Evolutionary conservation across 2,888 invertebrate genomes (phyloP).

Genomic region (Linnaemya tessellans): DNA sequence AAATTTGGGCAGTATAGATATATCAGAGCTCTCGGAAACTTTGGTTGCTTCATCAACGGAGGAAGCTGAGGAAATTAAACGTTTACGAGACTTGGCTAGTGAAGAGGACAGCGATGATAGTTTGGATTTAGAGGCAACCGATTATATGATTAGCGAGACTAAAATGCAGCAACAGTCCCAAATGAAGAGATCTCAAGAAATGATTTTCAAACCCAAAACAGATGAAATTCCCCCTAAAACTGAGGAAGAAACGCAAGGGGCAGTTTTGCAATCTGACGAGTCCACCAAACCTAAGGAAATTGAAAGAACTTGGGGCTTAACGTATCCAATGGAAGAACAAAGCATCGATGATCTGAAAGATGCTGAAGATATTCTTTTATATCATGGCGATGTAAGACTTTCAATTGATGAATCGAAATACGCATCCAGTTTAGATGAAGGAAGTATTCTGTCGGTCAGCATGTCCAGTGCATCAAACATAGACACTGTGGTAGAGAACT

Average conservation of each 20-base stretch:
- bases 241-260: constrained; percentile 80
- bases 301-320: constrained; percentile 79
- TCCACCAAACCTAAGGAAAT: constrained; percentile 77
- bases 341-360: constrained; percentile 76
- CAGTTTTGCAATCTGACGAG: constrained; percentile 74
- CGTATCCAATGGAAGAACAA: constrained; percentile 80
- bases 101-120: constrained; percentile 84
- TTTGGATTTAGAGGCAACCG: constrained; percentile 77
- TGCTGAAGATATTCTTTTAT: constrained; percentile 78
- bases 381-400: constrained; percentile 77
- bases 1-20: constrained; percentile 93
- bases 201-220: constrained; percentile 91
- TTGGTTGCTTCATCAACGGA: constrained; percentile 95
- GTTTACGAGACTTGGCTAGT: constrained; percentile 85
- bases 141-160: constrained; percentile 77
- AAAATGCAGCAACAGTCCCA: constrained; percentile 86
- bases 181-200: constrained; percentile 95
- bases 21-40: constrained; percentile 96
- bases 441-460: constrained; percentile 85
- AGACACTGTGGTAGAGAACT: constrained; percentile 83
- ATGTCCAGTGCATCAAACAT: constrained; percentile 85
- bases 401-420: constrained; percentile 84
- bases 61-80: constrained; percentile 84
- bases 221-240: constrained; percentile 79
- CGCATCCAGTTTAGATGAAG: constrained; percentile 86